phyloP scores from a whole-genome alignment of 2,888 invertebrate species.

The Philopedon plagiatum region DNA sequence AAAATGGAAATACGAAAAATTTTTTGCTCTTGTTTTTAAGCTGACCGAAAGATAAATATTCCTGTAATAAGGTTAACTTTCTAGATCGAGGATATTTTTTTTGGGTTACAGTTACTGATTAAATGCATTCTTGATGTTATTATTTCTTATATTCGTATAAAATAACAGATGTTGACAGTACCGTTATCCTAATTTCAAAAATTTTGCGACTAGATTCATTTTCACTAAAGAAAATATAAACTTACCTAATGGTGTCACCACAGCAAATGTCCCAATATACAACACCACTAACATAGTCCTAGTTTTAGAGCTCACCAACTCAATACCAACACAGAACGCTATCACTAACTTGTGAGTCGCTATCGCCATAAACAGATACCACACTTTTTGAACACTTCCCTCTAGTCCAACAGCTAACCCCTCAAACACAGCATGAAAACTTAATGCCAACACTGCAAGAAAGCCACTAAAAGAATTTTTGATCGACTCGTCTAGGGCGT shows the following conservation, averaged over 20 bases:
- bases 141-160: too few relatives aligned
- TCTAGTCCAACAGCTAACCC: constrained; percentile 79
- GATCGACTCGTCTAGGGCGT: constrained; percentile 53
- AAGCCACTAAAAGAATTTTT: constrained; percentile 74
- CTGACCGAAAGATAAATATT: too few relatives aligned
- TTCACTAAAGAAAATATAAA: constrained; percentile 33
- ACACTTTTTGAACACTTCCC: constrained; percentile 72
- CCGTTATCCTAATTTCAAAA: too few relatives aligned
- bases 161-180: too few relatives aligned
- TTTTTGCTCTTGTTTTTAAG: too few relatives aligned
- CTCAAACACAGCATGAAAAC: constrained; percentile 80
- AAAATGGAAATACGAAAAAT: too few relatives aligned
- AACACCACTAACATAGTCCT: constrained; percentile 68
- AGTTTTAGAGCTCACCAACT: constrained; percentile 73
- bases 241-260: constrained; percentile 76
- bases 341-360: constrained; percentile 80
- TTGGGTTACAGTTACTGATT: too few relatives aligned
- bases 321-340: constrained; percentile 77
- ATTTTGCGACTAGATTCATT: too few relatives aligned
- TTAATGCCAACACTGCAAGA: constrained; percentile 76
- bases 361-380: constrained; percentile 76
- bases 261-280: constrained; percentile 76
- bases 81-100: too few relatives aligned
- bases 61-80: too few relatives aligned
- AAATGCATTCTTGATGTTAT: too few relatives aligned